These are phyloP conservation scores for Rotaria socialis DNA, from an alignment of 2,888 invertebrate species.

Conservation along the genomic window DNA sequence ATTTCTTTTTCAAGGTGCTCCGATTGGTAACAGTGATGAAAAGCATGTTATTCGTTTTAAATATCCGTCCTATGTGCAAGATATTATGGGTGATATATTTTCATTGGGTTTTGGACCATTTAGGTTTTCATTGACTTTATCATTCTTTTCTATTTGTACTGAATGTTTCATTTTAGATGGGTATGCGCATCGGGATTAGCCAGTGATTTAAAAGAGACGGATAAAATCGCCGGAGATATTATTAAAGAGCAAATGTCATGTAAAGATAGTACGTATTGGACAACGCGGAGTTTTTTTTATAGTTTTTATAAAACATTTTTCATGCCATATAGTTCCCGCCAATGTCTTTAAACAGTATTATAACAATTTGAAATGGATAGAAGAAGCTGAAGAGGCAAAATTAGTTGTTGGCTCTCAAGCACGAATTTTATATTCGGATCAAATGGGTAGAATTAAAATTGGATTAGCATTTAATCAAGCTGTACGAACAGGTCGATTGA, in stretches of 20 bases:
- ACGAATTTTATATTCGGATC: conserved; percentile 66
- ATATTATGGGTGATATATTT: conserved; percentile 68
- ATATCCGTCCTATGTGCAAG: conserved; percentile 67
- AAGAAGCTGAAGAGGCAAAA: conserved; percentile 63
- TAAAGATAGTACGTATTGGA: conserved; percentile 49
- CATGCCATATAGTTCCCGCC: conserved; percentile 56
- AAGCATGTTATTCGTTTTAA: conserved; percentile 61
- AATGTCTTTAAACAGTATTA: conserved; percentile 63
- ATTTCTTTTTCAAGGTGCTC: background rate
- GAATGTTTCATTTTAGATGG: conserved; percentile 60
- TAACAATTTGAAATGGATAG: conserved; percentile 66
- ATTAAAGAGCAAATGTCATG: conserved; percentile 59
- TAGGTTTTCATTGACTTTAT: conserved; percentile 50
- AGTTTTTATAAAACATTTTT: background rate
- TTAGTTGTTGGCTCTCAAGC: conserved; percentile 62
- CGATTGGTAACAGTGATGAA: conserved; percentile 52
- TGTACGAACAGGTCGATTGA: conserved; percentile 59
- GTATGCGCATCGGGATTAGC: conserved; percentile 64
- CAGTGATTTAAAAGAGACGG: conserved; percentile 63
- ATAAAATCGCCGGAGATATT: conserved; percentile 62
- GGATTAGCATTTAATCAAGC: conserved; percentile 65
- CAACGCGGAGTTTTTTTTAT: background rate
- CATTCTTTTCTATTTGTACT: background rate
- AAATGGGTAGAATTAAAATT: conserved; percentile 62
- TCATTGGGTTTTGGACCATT: conserved; percentile 68